Conservation (phyloP, 2,888 invertebrate species). For the Diaperis boleti region DNA sequence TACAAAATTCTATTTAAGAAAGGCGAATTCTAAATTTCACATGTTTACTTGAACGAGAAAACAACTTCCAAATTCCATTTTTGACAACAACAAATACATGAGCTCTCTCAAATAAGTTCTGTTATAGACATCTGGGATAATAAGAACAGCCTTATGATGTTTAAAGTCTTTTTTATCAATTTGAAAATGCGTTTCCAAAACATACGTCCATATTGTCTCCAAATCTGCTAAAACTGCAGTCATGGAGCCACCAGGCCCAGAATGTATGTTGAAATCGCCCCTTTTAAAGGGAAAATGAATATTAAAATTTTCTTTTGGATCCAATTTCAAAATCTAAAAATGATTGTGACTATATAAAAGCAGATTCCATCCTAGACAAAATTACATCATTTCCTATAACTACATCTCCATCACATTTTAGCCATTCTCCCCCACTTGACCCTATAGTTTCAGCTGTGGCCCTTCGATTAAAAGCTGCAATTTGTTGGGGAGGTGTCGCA, state of each 20-base stretch:
- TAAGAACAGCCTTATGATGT: slow-evolving; percentile 86
- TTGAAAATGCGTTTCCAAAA: slow-evolving; percentile 80
- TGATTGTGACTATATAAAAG: background rate
- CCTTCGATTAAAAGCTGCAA: slow-evolving; percentile 87
- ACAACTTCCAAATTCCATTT: slow-evolving; percentile 88
- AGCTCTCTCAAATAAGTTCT: slow-evolving; percentile 87
- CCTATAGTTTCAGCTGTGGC: slow-evolving; percentile 77
- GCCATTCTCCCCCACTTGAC: slow-evolving; percentile 73
- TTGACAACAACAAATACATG: slow-evolving; percentile 81
- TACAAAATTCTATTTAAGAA: slow-evolving; percentile 53
- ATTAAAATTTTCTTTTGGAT: slow-evolving; percentile 80
- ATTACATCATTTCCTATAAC: slow-evolving; percentile 83
- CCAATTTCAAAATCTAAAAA: slow-evolving; percentile 72
- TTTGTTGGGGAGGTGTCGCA: slow-evolving; percentile 91
- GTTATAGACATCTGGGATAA: slow-evolving; percentile 92
- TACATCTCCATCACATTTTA: slow-evolving; percentile 74
- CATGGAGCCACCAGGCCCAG: slow-evolving; percentile 86
- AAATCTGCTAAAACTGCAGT: slow-evolving; percentile 87
- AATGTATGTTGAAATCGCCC: slow-evolving; percentile 89
- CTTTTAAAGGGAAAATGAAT: slow-evolving; percentile 91
- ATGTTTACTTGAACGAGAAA: slow-evolving; percentile 70
- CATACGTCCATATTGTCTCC: slow-evolving; percentile 89
- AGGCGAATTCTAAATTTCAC: background rate
- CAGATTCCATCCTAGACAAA: background rate
- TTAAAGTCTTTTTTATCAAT: slow-evolving; percentile 78